phyloP scores from a whole-genome alignment of 92 coral and sea anemone species.

The Actinernus sp. region DNA sequence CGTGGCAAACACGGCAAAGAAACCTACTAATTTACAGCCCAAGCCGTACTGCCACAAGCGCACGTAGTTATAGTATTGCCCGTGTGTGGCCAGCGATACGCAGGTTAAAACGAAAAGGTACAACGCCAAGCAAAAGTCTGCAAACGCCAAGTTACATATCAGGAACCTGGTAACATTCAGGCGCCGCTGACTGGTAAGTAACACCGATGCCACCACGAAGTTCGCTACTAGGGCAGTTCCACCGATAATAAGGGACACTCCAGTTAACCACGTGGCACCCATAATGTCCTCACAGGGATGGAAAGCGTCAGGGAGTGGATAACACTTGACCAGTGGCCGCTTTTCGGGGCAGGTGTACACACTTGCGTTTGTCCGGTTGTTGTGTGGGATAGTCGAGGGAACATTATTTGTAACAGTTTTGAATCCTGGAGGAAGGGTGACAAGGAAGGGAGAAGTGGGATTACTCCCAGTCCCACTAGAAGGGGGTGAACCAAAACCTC shows the following conservation, averaged over 20 bases:
- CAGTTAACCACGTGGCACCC: constrained; percentile 92
- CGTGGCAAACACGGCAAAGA: constrained; percentile 94
- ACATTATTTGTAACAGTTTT: constrained; percentile 17
- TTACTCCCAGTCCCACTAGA: neutral
- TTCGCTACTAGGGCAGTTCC: constrained; percentile 81
- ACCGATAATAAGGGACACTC: constrained; percentile 79
- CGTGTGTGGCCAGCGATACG: constrained; percentile 85
- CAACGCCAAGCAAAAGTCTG: constrained; percentile 90
- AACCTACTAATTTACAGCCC: constrained; percentile 89
- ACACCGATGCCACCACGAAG: constrained; percentile 73
- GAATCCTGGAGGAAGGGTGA: constrained; percentile 8
- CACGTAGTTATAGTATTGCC: constrained; percentile 84
- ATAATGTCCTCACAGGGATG: constrained; percentile 96
- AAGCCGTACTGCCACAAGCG: constrained; percentile 79
- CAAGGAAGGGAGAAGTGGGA: neutral
- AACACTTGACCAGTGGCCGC: constrained; percentile 43
- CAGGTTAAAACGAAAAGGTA: constrained; percentile 83
- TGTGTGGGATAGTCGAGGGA: constrained; percentile 25
- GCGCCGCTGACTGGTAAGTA: constrained; percentile 75
- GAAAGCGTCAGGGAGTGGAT: constrained; percentile 77
- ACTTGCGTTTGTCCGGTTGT: constrained; percentile 41
- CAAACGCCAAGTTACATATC: constrained; percentile 94
- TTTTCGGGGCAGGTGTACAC: constrained; percentile 8
- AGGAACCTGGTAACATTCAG: constrained; percentile 89
- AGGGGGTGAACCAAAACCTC: neutral